Evolutionary conservation across 2,797 vertebrate species (phyloP), one percentile per base, ranked within the genome.

Genomic region (Tinamus major): DNA sequence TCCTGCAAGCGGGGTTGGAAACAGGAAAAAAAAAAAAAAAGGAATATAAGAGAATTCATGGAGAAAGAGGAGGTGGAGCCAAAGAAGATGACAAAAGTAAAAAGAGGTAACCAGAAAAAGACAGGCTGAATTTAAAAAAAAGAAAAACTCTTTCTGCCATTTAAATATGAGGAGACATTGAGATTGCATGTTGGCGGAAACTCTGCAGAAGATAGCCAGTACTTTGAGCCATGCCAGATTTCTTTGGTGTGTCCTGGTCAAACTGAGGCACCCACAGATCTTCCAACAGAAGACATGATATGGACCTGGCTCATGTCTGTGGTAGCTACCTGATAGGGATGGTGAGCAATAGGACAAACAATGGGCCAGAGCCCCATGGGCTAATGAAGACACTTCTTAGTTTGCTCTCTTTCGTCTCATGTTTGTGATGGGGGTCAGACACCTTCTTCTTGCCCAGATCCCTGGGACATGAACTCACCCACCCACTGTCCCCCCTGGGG

Each of bases 151-250:
- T 65, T n/a, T 39, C 26, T 76, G 16, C 15, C 15, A 69, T 42
- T 84, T 78, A 85, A 85, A 64, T 51, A 23, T 0, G 2, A 90
- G 59, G 17, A 87, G 37, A 63, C 5, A 11, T 24, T 20, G 18
- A 69, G 46, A 58, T 8, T 46, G 31, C 27, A 42, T 27, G 26
- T 33, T 42, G 46, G 26, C 49, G 88, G 49, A 78, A 48, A 16
- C 18, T 44, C 7, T 24, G 17, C n/a, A 48, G 14, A 19, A 8
- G 1, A 23, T 35, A 59, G 13, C 23, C 0, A 1, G 3, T 78
- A n/a, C 29, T 65, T 68, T 56, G n/a, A 55, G 26, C 13, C 44
- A 35, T 56, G 42, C 72, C n/a, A 33, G 19, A 13, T 2, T 17
- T 20, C 61, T 58, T 27, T 20, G 33, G 10, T 39, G 48, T 29